Evolutionary conservation across 2,797 vertebrate genomes (phyloP), one percentile per base, ranked within the genome.

Genomic region (Muscicapa comitata): DNA sequence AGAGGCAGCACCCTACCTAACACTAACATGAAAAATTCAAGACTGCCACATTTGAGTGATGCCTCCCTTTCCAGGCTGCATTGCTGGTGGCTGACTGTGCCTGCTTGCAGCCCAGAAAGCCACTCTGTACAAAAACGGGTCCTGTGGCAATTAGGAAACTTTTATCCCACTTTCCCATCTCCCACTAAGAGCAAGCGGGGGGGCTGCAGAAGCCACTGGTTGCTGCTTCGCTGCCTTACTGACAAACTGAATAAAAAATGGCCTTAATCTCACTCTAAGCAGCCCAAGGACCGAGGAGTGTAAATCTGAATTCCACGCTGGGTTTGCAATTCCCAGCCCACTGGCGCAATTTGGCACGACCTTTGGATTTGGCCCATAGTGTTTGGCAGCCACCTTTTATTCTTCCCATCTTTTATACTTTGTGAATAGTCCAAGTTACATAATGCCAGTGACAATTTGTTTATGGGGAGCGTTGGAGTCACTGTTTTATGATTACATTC

Each of bases 401-500:
- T 92, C 91, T 94, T 90, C 79, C 93, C 80, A 10, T 94, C 84
- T 84, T 47, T 95, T 87, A 43, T 65, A 88, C 92, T 89, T 77
- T 84, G 55, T 88, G 87, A 97, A 95, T 66, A 84, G 86, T 42
- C 76, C 79, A 90, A 88, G 82, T 95, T 95, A 95, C 90, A 93
- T 93, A 96, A 95, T 87, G 82, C 86, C 79, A 93, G 94, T 47
- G 91, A 90, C 96, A 96, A 93, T 82, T 83, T 94, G 95, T 96
- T 81, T 96, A 95, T 96, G 96, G 96, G 47, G 73, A 92, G 85
- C 33, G 17, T 55, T 95, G 93, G 81, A 97, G 90, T 93, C 73
- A 63, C 83, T 91, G 73, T 93, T 97, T 97, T 94, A 96, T 87
- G 95, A 96, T 87, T 93, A 92, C 80, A 91, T 90, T 94, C 92